Evolutionary conservation across 2,888 invertebrate species (phyloP).

Genomic region (Electrophaes corylata): DNA sequence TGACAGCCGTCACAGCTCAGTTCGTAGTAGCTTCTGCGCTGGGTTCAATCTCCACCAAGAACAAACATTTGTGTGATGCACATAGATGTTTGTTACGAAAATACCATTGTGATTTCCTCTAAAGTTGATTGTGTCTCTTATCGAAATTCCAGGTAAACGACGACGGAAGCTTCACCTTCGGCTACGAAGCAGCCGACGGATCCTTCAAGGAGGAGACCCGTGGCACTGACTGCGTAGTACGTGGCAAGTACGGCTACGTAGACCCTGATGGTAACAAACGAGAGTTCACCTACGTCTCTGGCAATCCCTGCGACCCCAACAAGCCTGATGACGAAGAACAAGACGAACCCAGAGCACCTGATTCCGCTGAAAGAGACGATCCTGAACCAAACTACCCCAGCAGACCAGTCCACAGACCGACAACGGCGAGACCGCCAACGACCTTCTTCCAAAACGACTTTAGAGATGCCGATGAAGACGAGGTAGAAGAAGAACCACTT

Average conservation of each 20-base stretch:
- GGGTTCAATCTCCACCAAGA: too few species aligned
- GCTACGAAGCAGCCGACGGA: conserved; percentile 93
- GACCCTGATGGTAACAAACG: conserved; percentile 94
- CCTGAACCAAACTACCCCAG: conserved; percentile 86
- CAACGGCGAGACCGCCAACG: conserved; percentile 84
- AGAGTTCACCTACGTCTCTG: conserved; percentile 94
- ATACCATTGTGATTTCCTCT: not conserved
- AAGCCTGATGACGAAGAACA: conserved; percentile 88
- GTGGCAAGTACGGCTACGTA: conserved; percentile 94
- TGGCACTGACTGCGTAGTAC: conserved; percentile 93
- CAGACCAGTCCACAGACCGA: conserved; percentile 71
- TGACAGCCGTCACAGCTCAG: too few species aligned
- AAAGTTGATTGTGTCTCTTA: not conserved
- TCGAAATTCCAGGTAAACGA: conserved; percentile 85
- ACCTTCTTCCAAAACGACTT: conserved; percentile 90
- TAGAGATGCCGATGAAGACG: conserved; percentile 86
- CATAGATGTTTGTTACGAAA: too few species aligned
- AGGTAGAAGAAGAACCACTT: conserved; percentile 81
- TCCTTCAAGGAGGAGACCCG: conserved; percentile 94
- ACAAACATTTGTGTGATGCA: too few species aligned
- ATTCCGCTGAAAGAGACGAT: conserved; percentile 85
- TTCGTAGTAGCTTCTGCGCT: too few species aligned
- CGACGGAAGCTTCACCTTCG: conserved; percentile 93
- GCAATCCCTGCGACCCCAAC: conserved; percentile 94
- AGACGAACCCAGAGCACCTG: conserved; percentile 80